Percentiles rank a stretch among this genome's conserved stretches.
These are phyloP conservation scores for Sicus ferrugineus DNA, from an alignment of 2,888 invertebrate species.

Conservation along the genomic window DNA sequence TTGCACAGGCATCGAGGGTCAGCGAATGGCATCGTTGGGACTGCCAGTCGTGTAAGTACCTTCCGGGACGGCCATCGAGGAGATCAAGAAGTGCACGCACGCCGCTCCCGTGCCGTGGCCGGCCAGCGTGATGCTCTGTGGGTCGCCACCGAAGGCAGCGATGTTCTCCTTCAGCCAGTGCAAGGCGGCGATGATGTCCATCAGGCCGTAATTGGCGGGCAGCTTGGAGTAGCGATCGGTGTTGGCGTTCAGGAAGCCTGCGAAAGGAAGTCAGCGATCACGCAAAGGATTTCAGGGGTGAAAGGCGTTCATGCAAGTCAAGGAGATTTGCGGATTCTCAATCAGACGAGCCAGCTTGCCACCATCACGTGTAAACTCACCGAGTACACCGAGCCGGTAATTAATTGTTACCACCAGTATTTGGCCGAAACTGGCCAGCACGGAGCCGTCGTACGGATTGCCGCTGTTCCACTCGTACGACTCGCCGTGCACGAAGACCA, in stretches of 20 bases:
- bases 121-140: conserved; percentile 89
- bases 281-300: too few relatives aligned
- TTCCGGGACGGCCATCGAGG: conserved; percentile 92
- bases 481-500: conserved; percentile 94
- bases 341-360: background rate
- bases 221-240: conserved; percentile 85
- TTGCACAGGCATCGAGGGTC: background rate
- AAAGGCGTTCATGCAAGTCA: background rate
- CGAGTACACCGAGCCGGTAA: conserved; percentile 82
- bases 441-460: conserved; percentile 96
- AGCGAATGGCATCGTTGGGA: background rate
- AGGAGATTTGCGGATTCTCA: background rate
- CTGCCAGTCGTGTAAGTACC: conserved; percentile 68
- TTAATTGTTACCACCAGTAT: conserved; percentile 89
- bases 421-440: conserved; percentile 91
- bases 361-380: conserved; percentile 66
- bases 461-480: conserved; percentile 98
- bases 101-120: conserved; percentile 97
- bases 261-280: conserved; percentile 51
- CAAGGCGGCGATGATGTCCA: conserved; percentile 95
- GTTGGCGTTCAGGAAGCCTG: conserved; percentile 90
- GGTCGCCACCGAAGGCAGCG: conserved; percentile 93
- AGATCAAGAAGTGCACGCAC: conserved; percentile 92
- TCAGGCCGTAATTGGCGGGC: conserved; percentile 95
- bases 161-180: conserved; percentile 98